Percentiles rank a stretch among this genome's conserved stretches.
Evolutionary conservation across 2,888 invertebrate species (phyloP).

Genomic region (Biston stratarius): DNA sequence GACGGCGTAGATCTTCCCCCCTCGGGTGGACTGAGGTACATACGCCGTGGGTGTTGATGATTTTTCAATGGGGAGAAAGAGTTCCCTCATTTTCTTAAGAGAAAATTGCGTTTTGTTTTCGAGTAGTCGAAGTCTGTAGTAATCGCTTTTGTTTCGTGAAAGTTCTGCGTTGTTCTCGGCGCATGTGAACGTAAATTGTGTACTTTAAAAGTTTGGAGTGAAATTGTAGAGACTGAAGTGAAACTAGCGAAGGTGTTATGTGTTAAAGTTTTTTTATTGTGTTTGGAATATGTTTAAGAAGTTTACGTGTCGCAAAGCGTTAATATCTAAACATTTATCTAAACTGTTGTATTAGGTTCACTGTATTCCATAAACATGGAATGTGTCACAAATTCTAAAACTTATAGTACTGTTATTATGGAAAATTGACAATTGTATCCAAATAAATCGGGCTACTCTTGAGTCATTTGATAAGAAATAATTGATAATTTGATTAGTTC

Average conservation of each 20-base stretch:
- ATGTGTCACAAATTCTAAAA: too few relatives aligned
- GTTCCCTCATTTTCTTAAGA: slow-evolving; percentile 87
- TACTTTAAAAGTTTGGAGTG: slow-evolving; percentile 77
- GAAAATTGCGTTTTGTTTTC: slow-evolving; percentile 87
- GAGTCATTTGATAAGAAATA: too few relatives aligned
- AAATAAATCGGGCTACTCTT: too few relatives aligned
- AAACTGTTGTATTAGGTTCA: not conserved
- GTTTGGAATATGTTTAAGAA: slow-evolving; percentile 20
- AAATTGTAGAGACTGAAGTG: slow-evolving; percentile 72
- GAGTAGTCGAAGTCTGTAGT: slow-evolving; percentile 86
- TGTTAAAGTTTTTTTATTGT: slow-evolving; percentile 47
- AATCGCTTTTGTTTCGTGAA: slow-evolving; percentile 85
- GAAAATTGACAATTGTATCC: too few relatives aligned
- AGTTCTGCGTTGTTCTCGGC: slow-evolving; percentile 71
- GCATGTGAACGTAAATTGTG: slow-evolving; percentile 84
- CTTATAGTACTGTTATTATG: too few relatives aligned
- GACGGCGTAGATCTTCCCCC: slow-evolving; percentile 84
- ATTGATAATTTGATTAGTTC: too few relatives aligned
- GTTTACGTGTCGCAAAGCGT: slow-evolving; percentile 18
- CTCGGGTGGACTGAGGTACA: slow-evolving; percentile 71
- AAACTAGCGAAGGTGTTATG: slow-evolving; percentile 57
- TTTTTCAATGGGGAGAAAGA: slow-evolving; percentile 87
- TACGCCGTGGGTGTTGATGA: slow-evolving; percentile 86
- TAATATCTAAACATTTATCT: not conserved
- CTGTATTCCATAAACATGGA: not conserved